These are phyloP conservation scores for Liolophura sinensis DNA, from an alignment of 1,140 invertebrate species.

Conservation along the genomic window DNA sequence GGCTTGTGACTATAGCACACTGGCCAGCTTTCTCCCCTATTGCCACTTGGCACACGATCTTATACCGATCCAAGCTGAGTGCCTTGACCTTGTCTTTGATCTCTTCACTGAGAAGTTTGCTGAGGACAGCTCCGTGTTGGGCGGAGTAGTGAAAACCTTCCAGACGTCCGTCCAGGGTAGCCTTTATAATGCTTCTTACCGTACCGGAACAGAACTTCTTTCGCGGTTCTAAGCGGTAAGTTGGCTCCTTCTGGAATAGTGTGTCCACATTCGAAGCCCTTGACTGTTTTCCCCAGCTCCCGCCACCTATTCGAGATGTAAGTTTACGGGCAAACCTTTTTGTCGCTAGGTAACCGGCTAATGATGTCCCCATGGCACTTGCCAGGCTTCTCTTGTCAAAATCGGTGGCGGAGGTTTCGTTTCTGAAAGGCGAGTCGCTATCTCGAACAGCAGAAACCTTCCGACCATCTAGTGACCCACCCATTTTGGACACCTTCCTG, in stretches of 20 bases:
- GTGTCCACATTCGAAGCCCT: too few relatives aligned
- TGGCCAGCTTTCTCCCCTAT: constrained; percentile 45
- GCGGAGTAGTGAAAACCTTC: constrained; percentile 33
- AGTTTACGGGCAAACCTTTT: constrained; percentile 36
- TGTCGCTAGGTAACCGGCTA: constrained; percentile 33
- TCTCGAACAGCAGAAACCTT: too few relatives aligned
- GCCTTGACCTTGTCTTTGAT: constrained; percentile 42
- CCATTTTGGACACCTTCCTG: too few relatives aligned
- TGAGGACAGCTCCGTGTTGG: constrained; percentile 31
- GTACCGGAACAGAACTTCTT: constrained; percentile 2
- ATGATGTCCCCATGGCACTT: constrained; percentile 19
- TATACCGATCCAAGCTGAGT: constrained; percentile 49
- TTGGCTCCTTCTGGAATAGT: constrained; percentile 7
- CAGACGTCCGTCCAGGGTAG: constrained; percentile 27
- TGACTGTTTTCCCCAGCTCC: constrained; percentile 1
- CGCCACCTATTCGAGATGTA: constrained; percentile 11
- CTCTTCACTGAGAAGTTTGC: constrained; percentile 39
- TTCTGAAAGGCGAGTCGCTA: too few relatives aligned
- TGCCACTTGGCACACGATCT: constrained; percentile 41
- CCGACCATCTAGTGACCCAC: too few relatives aligned
- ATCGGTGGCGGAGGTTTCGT: too few relatives aligned
- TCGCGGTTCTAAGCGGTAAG: constrained; percentile 8
- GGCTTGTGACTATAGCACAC: constrained; percentile 33
- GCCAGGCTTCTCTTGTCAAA: too few relatives aligned
- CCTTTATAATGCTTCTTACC: constrained; percentile 24